Evolutionary conservation across 2,113 vertebrate species (phyloP), one percentile per base, ranked within the genome.

Genomic region (Hippocampus mohnikei): DNA sequence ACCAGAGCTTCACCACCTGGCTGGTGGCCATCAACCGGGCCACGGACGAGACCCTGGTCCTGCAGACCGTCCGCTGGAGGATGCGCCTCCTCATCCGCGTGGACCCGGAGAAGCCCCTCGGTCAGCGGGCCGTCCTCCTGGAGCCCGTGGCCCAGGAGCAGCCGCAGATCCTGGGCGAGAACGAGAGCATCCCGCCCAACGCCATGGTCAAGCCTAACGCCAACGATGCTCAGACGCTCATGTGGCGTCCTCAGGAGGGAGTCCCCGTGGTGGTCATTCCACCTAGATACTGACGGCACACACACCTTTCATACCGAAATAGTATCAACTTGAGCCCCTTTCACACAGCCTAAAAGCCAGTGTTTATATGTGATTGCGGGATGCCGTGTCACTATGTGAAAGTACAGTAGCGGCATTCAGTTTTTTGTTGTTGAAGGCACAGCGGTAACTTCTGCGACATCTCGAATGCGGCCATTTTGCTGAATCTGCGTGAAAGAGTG

Each of bases 1-100:
- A 99, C 92, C 97, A 99, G 88, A 98, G 96, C 91, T 99, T 99
- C 85, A 95, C 93, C 67, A 98, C 97, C 5, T 99, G 97, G 97
- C 92, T 99, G 86, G 97, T 98, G 64, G 97, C 97, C 41, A 94
- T 94, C 80, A 97, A 98, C 91, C 94, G 92, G 64, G 89, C 88
- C 3, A 95, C 94, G 55, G 88, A 89, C 0, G 97, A 98, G 88
- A 94, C 94, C 44, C 87, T 97, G 58, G 92, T 95, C 75, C 79
- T 98, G 84, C 96, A 96, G 92, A 98, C 96, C 0, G 91, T 99
- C 86, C 95, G 90, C 82, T 99, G 97, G 97, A 93, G 95, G 70
- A 98, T 98, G 97, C 92, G 90, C 78, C 95, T 99, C 46, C 92
- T 92, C 90, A 98, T 99, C 21, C 92, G 93, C 23, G 95, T 99